Evolutionary conservation across 2,113 vertebrate genomes (phyloP), one percentile per base, ranked within the genome.

Genomic region (Alaudala cheleensis): DNA sequence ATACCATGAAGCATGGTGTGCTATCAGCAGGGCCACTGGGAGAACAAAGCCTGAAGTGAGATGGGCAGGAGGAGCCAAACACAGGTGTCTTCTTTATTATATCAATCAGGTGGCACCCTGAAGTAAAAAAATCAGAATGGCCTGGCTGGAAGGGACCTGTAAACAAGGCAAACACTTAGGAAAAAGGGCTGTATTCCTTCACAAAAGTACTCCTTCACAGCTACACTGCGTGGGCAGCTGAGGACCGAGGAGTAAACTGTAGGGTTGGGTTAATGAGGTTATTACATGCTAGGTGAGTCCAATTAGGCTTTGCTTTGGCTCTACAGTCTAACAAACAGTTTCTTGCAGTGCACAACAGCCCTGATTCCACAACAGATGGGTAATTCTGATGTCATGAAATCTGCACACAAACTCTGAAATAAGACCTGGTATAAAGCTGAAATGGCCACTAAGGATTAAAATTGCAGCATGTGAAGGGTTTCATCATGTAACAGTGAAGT

Each of bases 1-100:
- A 18, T 11, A 40, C 3, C 5, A 6, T 37, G 50, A n/a, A 65
- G 11, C 10, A 29, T 0, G 0, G 3, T 14, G 6, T 44, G n/a
- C 2, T 56, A 70, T 22, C 12, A 37, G 8, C 19, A 45, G 37
- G 45, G 25, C 3, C 11, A 4, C 7, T 14, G 47, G 15, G 29
- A 42, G 15, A 66, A 7, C 47, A 82, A 57, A 74, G 25, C 25
- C 21, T 58, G 51, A 37, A 42, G 29, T 6, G 26, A 69, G 50
- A 42, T 25, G 8, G 11, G 4, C n/a, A 56, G 29, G 34, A 44
- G 22, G 26, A 73, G 19, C 6, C n/a, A 73, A 61, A 33, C 3
- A 3, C 11, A 1, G 1, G 8, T 24, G 9, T 34, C 26, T 57
- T 77, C 29, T 16, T 74, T 26, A 8, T 12, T 11, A 3, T 20